These are phyloP conservation scores for Thunnus maccoyii DNA, from an alignment of 2,113 vertebrate species.

Conservation along the genomic window DNA sequence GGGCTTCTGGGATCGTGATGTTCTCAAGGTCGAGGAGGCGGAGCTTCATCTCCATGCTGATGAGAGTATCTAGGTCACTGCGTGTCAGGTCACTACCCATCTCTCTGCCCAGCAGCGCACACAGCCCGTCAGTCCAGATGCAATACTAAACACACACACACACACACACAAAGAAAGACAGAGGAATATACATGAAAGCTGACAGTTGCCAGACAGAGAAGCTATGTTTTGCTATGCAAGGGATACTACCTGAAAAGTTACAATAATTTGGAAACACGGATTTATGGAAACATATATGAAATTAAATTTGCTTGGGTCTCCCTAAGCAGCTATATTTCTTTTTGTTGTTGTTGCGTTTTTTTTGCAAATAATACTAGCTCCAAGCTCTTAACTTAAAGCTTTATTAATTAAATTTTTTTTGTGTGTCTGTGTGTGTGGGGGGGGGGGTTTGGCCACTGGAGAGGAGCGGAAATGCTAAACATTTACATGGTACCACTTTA, in stretches of 20 bases:
- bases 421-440: background rate
- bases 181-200: background rate
- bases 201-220: background rate
- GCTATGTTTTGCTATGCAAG: background rate
- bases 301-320: no score
- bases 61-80: conserved; percentile 96
- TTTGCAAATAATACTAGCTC: background rate
- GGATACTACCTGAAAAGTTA: no score
- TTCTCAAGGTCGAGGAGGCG: conserved; percentile 97
- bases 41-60: conserved; percentile 99
- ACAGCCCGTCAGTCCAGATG: conserved; percentile 97
- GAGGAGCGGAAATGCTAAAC: background rate
- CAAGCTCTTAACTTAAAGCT: background rate
- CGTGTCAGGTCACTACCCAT: conserved; percentile 97
- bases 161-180: conserved; percentile 4
- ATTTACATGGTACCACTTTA: background rate
- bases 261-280: no score
- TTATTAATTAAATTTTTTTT: no score
- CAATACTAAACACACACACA: conserved; percentile 89
- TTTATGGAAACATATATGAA: no score
- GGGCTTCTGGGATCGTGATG: conserved; percentile 95
- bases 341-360: background rate
- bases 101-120: conserved; percentile 95
- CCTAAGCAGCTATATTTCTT: background rate
- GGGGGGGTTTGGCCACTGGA: no score